A percentile compares a stretch with the other conserved stretches of the same genome.
Evolutionary conservation across 2,113 vertebrate species (phyloP).

Genomic region (Ibidorhyncha struthersii): DNA sequence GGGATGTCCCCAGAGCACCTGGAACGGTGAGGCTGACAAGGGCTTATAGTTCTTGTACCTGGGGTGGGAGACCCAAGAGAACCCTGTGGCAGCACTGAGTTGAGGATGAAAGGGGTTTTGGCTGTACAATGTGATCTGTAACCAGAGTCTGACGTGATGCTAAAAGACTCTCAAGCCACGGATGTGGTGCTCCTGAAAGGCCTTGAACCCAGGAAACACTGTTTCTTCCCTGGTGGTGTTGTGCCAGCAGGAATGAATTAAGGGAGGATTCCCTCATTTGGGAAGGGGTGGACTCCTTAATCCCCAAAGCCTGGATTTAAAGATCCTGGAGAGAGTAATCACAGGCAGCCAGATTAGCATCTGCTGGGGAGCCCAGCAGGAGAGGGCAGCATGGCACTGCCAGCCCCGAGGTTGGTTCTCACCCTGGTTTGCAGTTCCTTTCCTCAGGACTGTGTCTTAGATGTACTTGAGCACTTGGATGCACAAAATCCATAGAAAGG

Average conservation of each 20-base stretch:
- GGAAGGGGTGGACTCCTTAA: slow-evolving; percentile 6
- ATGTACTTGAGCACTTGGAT: neutral
- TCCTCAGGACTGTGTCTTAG: neutral
- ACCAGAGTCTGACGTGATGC: neutral
- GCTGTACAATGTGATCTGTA: neutral
- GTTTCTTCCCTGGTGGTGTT: neutral
- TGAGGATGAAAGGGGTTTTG: neutral
- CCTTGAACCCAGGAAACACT: neutral
- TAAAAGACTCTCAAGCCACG: neutral
- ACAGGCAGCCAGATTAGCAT: neutral
- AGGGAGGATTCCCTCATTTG: slow-evolving; percentile 27
- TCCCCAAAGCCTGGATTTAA: slow-evolving; percentile 40
- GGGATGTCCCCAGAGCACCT: neutral
- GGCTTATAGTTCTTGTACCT: neutral
- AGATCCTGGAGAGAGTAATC: slow-evolving; percentile 40
- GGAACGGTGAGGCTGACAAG: neutral
- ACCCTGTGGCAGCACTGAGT: fast-evolving
- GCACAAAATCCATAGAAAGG: neutral
- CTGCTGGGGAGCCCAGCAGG: neutral
- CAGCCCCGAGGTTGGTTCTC: neutral
- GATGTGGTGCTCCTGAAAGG: neutral
- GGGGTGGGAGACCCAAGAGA: neutral
- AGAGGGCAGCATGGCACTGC: neutral
- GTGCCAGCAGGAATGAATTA: neutral
- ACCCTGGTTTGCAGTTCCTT: neutral